Base-by-base conservation (phyloP, 2,113 vertebrate species). In the Chamaea fasciata region DNA sequence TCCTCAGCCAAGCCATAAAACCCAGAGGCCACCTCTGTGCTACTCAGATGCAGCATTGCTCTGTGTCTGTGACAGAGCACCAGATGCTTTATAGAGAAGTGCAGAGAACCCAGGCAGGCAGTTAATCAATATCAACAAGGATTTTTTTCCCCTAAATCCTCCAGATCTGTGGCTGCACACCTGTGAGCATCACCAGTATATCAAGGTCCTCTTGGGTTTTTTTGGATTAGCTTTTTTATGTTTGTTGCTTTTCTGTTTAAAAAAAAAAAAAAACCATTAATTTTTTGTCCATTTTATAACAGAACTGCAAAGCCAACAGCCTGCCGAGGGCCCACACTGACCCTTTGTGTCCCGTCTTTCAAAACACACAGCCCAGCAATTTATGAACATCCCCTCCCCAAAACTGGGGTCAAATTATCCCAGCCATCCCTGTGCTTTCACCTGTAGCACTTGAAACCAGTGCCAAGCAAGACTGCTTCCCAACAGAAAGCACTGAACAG, bases 401-500 rank as follows among this genome's bases (percentile, higher is more conserved):
- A 37, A 12, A 24, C 2, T 2, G 0, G 11, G 16, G 37, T 35
- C n/a, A 56, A 65, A 44, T 50, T 33, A 50, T 42, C 37, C 46
- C 46, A 52, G 28, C 11, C 26, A 49, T 17, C 21, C 20, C 28
- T 6, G 2, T 0, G 1, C 18, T 44, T 53, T 55, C 7, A 3
- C 49, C 44, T 7, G 0, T 3, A 49, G 23, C 17, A 30, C 6
- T 50, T 49, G 16, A 87, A 89, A 68, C 3, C 39, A 46, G 21
- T 6, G 6, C 33, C 65, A 75, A 9, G 19, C 28, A 71, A 59
- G 62, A n/a, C 47, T 42, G 24, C 15, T 56, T 81, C 52, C 57
- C 47, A 56, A 19, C 5, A 75, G 13, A 50, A 89, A 71, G 18
- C 11, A 31, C 1, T 44, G 30, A 78, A 35, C 71, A 57, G 11